phyloP scores from a whole-genome alignment of 2,113 vertebrate genomes.

The Opisthocomus hoazin region DNA sequence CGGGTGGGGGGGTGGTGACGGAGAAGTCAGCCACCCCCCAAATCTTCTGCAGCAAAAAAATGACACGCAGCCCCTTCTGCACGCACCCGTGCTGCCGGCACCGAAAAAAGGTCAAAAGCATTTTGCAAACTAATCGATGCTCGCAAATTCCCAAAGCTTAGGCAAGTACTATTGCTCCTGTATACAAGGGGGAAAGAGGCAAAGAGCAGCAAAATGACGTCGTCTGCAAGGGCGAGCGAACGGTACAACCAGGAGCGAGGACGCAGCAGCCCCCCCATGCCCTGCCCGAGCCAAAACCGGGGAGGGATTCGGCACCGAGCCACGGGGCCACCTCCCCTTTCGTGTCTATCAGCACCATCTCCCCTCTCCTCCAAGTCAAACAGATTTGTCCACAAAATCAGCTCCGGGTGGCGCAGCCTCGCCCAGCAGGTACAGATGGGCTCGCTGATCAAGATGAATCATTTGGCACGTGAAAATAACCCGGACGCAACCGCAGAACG shows the following conservation, averaged over 20 bases:
- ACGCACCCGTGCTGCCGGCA: not conserved
- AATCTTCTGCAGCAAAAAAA: not conserved
- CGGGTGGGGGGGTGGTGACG: fast-evolving
- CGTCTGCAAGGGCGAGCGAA: not conserved
- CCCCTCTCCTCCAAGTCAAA: constrained; percentile 19
- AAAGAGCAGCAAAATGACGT: not conserved
- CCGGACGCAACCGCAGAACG: not conserved
- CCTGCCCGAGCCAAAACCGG: not conserved
- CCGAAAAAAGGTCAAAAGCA: not conserved
- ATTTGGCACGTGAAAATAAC: not conserved
- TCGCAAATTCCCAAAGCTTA: not conserved
- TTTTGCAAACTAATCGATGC: not conserved
- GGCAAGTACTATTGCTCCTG: not conserved
- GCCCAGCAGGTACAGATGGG: constrained; percentile 64
- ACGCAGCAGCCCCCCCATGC: not conserved
- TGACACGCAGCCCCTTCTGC: not conserved
- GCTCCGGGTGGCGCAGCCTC: constrained; percentile 4
- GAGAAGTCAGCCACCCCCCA: not conserved
- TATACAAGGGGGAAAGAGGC: not conserved
- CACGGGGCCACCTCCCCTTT: not conserved
- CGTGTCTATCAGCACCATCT: not conserved
- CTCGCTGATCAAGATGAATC: constrained; percentile 43
- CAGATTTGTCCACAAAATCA: constrained; percentile 36
- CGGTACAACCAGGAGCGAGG: fast-evolving
- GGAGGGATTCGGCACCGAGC: not conserved